Percentiles rank a stretch among this genome's conserved stretches.
Conservation (phyloP, 2,113 vertebrate species). For the Anser cygnoides region DNA sequence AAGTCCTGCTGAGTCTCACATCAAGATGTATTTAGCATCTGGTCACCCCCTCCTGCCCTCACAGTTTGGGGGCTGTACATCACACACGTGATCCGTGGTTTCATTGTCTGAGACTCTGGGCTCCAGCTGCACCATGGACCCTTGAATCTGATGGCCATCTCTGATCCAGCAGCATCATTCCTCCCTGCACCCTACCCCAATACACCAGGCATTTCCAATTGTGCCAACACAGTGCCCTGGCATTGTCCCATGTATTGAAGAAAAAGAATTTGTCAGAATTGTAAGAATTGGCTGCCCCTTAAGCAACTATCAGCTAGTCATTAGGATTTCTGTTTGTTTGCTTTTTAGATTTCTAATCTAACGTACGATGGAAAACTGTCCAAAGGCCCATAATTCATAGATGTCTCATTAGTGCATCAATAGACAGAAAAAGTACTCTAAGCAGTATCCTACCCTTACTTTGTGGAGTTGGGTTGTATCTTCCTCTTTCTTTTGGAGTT, state of each 20-base stretch:
- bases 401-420: not conserved
- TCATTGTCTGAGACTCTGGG: not conserved
- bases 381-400: not conserved
- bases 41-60: not conserved
- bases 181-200: not conserved
- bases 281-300: not conserved
- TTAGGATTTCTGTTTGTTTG: not conserved
- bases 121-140: not conserved
- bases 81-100: accelerated
- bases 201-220: not conserved
- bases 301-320: not conserved
- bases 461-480: not conserved
- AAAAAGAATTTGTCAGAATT: not conserved
- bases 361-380: not conserved
- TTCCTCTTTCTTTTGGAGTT: not conserved
- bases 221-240: accelerated
- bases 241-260: not conserved
- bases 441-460: not conserved
- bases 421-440: not conserved
- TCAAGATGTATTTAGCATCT: not conserved
- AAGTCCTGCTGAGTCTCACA: not conserved
- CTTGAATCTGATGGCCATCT: accelerated
- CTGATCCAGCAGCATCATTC: not conserved
- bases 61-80: not conserved
- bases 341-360: not conserved